Base-by-base conservation (phyloP, 35 echinoderm and acorn worm species). In the Heliocidaris tuberculata region DNA sequence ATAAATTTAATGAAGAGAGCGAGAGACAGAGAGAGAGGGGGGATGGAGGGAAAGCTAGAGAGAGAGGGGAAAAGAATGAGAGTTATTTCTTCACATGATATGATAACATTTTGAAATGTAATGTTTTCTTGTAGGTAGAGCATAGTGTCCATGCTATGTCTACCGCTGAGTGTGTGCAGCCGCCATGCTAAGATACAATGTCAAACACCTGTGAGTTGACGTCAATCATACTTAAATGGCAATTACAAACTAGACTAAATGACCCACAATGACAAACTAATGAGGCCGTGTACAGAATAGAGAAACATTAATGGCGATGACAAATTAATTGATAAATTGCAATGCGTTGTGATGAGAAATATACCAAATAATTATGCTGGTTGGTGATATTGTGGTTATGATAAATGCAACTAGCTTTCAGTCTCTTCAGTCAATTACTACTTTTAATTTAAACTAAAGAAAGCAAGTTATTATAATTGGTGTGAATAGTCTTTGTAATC, bases 41-140 rank as follows among this genome's bases (percentile, higher is more conserved):
- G 65, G 35, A 78, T 7, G 27, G 21, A 78, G 65, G 7, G 65
- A 78, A 4, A 78, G 65, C 7, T 17, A 78, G 65, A 78, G 65
- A 7, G 65, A 78, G 60, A 70, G 4, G 19, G 24, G 7, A 24
- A 78, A 19, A 78, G 21, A 78, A 78, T 21, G 2, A 21, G 21
- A 78, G 65, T 78, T n/a, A 27, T 78, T 78, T 27, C 65, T 78
- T 78, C 65, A 7, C 65, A 78, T 78, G 21, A 78, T 21, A 78
- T 78, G 65, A 78, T 78, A 78, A 78, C 65, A 78, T 78, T 70
- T 78, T 78, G 65, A 78, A 19, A 78, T 78, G 65, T 19, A n/a
- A 78, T 78, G 65, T 78, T 27, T 78, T 56, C 52, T 56, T 42
- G 3, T 42, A 42, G 0, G 35, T 42, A 42, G 35, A 42, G 35